Conservation (phyloP, 1,140 invertebrate genomes). For the Dreissena polymorpha region DNA sequence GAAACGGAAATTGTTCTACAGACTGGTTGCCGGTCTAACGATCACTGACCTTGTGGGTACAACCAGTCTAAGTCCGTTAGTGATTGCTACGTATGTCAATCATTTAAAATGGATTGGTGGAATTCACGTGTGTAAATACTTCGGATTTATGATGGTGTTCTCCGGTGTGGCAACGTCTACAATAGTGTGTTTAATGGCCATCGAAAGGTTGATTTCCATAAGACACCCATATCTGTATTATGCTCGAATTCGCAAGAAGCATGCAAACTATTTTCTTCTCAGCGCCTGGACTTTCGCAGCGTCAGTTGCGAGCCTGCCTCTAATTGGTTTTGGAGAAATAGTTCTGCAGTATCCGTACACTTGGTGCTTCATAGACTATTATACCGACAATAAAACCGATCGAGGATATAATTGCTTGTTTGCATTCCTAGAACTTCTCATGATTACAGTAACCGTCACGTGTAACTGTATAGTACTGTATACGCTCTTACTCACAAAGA, state of each 20-base stretch:
- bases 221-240: slow-evolving; percentile 79
- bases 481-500: slow-evolving; percentile 70
- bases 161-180: slow-evolving; percentile 77
- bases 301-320: slow-evolving; percentile 75
- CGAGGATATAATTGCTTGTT: slow-evolving; percentile 73
- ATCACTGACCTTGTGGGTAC: slow-evolving; percentile 73
- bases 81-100: slow-evolving; percentile 71
- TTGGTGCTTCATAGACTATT: slow-evolving; percentile 80
- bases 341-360: slow-evolving; percentile 76
- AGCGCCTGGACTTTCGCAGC: slow-evolving; percentile 73
- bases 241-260: slow-evolving; percentile 72
- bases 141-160: slow-evolving; percentile 79
- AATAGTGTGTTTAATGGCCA: slow-evolving; percentile 79
- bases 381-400: slow-evolving; percentile 63
- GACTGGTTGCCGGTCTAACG: slow-evolving; percentile 71
- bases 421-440: slow-evolving; percentile 68
- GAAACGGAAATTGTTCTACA: slow-evolving; percentile 71
- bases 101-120: slow-evolving; percentile 67
- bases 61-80: slow-evolving; percentile 69
- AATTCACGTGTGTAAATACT: slow-evolving; percentile 74
- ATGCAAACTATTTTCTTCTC: slow-evolving; percentile 71
- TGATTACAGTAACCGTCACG: slow-evolving; percentile 71
- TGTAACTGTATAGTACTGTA: slow-evolving; percentile 76
- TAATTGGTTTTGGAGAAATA: slow-evolving; percentile 77
- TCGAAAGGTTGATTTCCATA: slow-evolving; percentile 79